Conservation (phyloP, 1,140 invertebrate species). For the Scaptodrosophila lebanonensis region DNA sequence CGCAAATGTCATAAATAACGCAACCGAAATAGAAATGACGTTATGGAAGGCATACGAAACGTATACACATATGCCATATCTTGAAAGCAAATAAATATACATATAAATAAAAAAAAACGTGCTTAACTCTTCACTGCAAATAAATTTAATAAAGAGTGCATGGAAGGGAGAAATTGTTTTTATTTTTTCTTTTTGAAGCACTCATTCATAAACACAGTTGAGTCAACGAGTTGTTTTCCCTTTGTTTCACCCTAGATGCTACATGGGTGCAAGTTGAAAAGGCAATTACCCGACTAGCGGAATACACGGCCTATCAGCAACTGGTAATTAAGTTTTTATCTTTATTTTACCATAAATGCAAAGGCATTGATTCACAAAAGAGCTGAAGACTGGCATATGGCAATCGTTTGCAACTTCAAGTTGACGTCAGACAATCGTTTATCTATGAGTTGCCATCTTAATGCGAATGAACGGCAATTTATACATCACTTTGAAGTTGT, state of each 20-base stretch:
- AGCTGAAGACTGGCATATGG: no score
- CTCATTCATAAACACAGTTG: slow-evolving; percentile 3
- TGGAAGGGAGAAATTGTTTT: neutral
- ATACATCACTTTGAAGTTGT: no score
- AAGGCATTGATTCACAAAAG: no score
- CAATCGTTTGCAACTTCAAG: no score
- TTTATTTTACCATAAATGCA: no score
- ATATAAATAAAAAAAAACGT: slow-evolving; percentile 9
- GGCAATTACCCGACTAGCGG: no score
- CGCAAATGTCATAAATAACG: slow-evolving; percentile 30
- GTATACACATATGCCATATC: slow-evolving; percentile 2
- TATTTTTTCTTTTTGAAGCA: neutral
- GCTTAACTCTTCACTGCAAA: slow-evolving; percentile 24
- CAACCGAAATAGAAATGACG: slow-evolving; percentile 71
- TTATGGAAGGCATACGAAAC: slow-evolving; percentile 25
- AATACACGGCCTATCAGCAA: slow-evolving; percentile 15
- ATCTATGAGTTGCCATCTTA: no score
- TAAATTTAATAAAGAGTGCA: slow-evolving; percentile 22
- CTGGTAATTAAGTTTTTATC: slow-evolving; percentile 52
- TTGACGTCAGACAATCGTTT: no score
- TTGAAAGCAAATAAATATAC: slow-evolving; percentile 5
- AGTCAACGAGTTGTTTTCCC: slow-evolving; percentile 3
- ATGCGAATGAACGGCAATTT: no score
- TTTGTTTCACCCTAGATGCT: neutral
- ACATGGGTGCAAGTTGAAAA: no score